These are phyloP conservation scores for Choristoneura fumiferana DNA, from an alignment of 1,140 invertebrate genomes.

Conservation along the genomic window DNA sequence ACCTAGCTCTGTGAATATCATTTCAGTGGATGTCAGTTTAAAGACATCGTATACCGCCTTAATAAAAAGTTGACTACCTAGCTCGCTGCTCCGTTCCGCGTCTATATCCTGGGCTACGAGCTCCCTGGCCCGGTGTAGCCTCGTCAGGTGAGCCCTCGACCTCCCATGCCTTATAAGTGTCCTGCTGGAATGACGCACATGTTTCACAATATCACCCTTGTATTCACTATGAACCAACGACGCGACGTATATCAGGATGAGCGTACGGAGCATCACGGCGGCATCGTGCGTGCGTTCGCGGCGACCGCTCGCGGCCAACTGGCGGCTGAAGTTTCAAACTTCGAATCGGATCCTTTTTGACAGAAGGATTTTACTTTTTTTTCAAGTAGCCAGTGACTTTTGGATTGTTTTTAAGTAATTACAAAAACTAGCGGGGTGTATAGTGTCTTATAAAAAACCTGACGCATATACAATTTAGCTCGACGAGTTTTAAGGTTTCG, in stretches of 20 bases:
- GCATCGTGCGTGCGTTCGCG: slow-evolving; percentile 9
- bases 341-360: slow-evolving; percentile 1
- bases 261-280: slow-evolving; percentile 11
- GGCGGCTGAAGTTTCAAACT: slow-evolving; percentile 5
- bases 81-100: slow-evolving; percentile 7
- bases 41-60: background rate
- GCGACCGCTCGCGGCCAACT: slow-evolving; percentile 9
- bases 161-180: slow-evolving; percentile 17
- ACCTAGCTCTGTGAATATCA: no score
- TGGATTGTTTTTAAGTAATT: background rate
- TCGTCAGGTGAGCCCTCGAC: slow-evolving; percentile 4
- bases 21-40: background rate
- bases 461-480: no score
- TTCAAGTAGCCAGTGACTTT: background rate
- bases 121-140: slow-evolving; percentile 7
- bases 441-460: no score
- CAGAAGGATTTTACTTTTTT: background rate
- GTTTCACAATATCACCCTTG: slow-evolving; percentile 17
- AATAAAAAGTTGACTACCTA: slow-evolving; percentile 9
- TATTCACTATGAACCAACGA: slow-evolving; percentile 18
- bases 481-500: no score
- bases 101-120: slow-evolving; percentile 7
- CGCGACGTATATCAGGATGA: slow-evolving; percentile 16
- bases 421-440: no score
- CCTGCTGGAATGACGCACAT: slow-evolving; percentile 18